Evolutionary conservation across 2,888 invertebrate genomes (phyloP), one percentile per base, ranked within the genome.

Genomic region (Lapara coniferarum): DNA sequence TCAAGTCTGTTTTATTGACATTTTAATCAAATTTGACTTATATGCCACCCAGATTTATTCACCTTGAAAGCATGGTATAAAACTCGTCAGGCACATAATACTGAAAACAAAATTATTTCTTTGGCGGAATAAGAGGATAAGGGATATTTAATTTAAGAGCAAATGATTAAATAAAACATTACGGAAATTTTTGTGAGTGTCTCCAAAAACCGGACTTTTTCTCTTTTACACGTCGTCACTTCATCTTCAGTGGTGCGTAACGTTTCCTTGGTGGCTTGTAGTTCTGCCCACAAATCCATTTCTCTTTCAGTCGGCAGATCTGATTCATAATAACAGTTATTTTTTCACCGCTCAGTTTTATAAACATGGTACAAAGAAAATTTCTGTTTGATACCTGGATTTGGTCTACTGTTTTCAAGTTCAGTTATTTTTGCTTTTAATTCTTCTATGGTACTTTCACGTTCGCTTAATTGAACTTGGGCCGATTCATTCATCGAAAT

Each of bases 141-240:
- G 55, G 53, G 10, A 67, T 53, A 68, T 12, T 66, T 16, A 46
- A 16, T 16, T 66, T 49, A 14, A 16, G 44, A 12, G 56, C 55
- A 30, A 37, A 37, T 56, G 67, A 67, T 58, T 66, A 68, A 56
- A 30, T 8, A 46, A 75, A 77, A 78, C 81, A 68, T 88, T 83
- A 93, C 93, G 78, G 90, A 79, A 72, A 90, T 90, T 77, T 92
- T 93, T 2, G 92, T 85, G 58, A 93, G 82, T 8, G 90, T 89
- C 80, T 93, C 93, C 81, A 93, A 78, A 80, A 93, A 93, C 70
- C 87, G 84, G 58, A 89, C 79, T 89, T 93, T 93, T 71, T 93
- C 93, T 71, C 85, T 80, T 83, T 89, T 93, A 77, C 86, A 88
- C 46, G 85, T 77, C 16, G 80, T 81, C 30, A 93, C 82, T 81